Percentiles rank a stretch among this genome's conserved stretches.
Evolutionary conservation across 2,888 invertebrate species (phyloP).

Genomic region (Petrolisthes manimaculis): DNA sequence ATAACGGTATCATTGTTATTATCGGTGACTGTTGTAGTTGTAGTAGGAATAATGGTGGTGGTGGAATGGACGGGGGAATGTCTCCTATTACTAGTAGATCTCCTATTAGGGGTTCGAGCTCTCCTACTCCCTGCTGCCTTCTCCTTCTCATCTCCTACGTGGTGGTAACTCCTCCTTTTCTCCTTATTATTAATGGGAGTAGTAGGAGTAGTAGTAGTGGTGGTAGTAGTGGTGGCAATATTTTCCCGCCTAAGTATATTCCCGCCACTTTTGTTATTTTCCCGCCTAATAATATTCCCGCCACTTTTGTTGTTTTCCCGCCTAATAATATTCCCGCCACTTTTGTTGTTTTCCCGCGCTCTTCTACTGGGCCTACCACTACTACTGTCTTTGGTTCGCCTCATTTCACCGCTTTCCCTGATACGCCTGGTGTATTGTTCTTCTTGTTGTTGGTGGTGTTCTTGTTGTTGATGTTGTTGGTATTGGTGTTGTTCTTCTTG

Average conservation of each 20-base stretch:
- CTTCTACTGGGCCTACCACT: not conserved
- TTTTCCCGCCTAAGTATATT: too few relatives aligned
- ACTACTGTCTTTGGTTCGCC: constrained; percentile 11
- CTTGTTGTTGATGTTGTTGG: too few relatives aligned
- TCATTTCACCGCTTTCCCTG: constrained; percentile 3
- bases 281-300: not conserved
- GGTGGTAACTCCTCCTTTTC: constrained; percentile 20
- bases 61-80: too few relatives aligned
- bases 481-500: too few relatives aligned
- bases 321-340: not conserved
- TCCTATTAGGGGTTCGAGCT: constrained; percentile 34
- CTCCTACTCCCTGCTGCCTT: constrained; percentile 6
- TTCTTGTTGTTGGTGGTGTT: too few relatives aligned
- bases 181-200: constrained; percentile 15
- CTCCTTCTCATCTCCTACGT: constrained; percentile 27
- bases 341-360: not conserved
- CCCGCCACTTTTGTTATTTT: too few relatives aligned
- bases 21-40: constrained; percentile 25
- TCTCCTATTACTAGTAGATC: constrained; percentile 7
- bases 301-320: not conserved
- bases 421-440: not conserved
- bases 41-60: constrained; percentile 23
- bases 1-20: constrained; percentile 51
- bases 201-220: too few relatives aligned
- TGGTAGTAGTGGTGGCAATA: not conserved